Percentiles rank a stretch among this genome's conserved stretches.
Evolutionary conservation across 1,140 invertebrate species (phyloP).

Genomic region (Cydia pomonella): DNA sequence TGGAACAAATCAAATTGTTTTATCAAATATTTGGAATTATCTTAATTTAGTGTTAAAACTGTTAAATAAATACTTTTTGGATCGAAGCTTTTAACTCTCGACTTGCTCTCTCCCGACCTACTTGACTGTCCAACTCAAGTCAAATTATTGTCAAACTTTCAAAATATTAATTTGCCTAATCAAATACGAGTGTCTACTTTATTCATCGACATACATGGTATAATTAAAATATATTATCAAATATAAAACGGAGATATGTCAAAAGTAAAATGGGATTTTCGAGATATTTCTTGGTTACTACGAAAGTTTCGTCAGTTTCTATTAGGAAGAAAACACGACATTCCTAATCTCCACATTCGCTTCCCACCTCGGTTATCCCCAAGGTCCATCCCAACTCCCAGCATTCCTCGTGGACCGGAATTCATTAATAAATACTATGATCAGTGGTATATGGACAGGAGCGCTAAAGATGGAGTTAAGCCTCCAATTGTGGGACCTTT

Average conservation of each 20-base stretch:
- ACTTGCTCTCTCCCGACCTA: no score
- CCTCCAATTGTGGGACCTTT: slow-evolving; percentile 65
- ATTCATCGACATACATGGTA: background rate
- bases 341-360: slow-evolving; percentile 47
- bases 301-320: slow-evolving; percentile 59
- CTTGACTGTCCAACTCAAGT: background rate
- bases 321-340: slow-evolving; percentile 56
- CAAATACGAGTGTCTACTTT: background rate
- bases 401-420: slow-evolving; percentile 57
- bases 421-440: slow-evolving; percentile 51
- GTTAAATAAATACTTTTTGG: background rate
- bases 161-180: no score
- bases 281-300: slow-evolving; percentile 56
- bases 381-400: slow-evolving; percentile 58
- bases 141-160: background rate
- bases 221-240: background rate
- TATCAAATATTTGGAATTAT: no score
- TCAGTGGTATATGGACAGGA: slow-evolving; percentile 55
- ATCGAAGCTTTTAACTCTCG: background rate
- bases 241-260: slow-evolving; percentile 37
- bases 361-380: slow-evolving; percentile 57
- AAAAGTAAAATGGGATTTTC: slow-evolving; percentile 43
- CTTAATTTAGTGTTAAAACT: no score
- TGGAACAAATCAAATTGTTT: no score
- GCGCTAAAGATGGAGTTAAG: slow-evolving; percentile 56